Percentiles rank a stretch among this genome's conserved stretches.
phyloP scores from a whole-genome alignment of 2,797 vertebrate genomes.

The Poeciliopsis infans region DNA sequence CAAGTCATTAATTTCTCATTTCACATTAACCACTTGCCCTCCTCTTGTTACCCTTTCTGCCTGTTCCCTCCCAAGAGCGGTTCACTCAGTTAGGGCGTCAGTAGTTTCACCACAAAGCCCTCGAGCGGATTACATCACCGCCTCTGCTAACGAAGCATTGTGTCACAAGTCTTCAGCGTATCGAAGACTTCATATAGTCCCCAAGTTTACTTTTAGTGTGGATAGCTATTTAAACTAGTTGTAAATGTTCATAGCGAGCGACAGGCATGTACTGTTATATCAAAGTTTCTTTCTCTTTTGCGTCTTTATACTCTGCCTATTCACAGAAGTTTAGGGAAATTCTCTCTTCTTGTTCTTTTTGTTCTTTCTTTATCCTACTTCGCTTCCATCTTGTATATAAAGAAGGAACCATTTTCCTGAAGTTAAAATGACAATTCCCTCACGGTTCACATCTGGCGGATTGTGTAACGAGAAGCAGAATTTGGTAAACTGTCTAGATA shows the following conservation, averaged over 20 bases:
- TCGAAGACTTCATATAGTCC: conserved; percentile 59
- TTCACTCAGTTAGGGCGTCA: conserved; percentile 66
- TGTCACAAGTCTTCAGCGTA: conserved; percentile 63
- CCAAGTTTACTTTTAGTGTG: conserved; percentile 43
- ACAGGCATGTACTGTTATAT: conserved; percentile 27
- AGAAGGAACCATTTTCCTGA: conserved; percentile 11
- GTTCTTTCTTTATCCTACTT: conserved; percentile 1
- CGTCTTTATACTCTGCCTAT: conserved; percentile 17
- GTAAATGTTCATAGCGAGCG: conserved; percentile 35
- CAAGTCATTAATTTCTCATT: conserved; percentile 41
- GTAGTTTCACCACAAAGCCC: conserved; percentile 67
- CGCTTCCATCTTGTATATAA: conserved; percentile 5
- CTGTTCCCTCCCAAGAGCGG: conserved; percentile 48
- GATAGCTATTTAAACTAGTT: conserved; percentile 52
- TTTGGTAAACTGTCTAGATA: conserved; percentile 51
- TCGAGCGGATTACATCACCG: conserved; percentile 70
- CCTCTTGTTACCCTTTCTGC: conserved; percentile 28
- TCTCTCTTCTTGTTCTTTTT: conserved; percentile 5
- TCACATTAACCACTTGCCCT: conserved; percentile 37
- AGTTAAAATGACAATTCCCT: conserved; percentile 28
- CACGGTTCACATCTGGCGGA: conserved; percentile 55
- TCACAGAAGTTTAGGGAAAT: conserved; percentile 14
- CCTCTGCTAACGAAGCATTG: conserved; percentile 56
- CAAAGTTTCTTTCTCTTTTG: conserved; percentile 12
- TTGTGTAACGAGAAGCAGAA: conserved; percentile 64